Base-by-base conservation (phyloP, 1,140 invertebrate species). In the Drosophila ohnishii region DNA sequence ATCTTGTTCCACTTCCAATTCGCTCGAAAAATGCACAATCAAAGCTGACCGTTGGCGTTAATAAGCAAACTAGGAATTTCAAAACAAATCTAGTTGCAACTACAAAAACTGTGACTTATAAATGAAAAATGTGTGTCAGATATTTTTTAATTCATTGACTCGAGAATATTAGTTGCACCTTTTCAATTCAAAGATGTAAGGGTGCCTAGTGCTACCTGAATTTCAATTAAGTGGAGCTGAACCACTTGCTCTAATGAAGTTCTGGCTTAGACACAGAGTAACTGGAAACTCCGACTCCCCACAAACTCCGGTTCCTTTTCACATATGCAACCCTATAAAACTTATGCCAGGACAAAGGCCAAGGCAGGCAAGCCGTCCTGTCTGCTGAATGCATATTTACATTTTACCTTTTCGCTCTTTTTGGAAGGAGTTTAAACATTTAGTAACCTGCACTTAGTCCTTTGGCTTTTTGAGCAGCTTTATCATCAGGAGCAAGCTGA, bases 41-140 rank as follows among this genome's bases (percentile, higher is more conserved):
- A 87, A 87, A 87, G 83, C 79, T 83, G 83, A 87, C 83, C 84
- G 71, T 75, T 82, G 83, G 75, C 62, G 75, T 75, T 82, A 82
- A 71, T 76, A 87, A 76, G 71, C 65, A 63, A 86, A 79, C 81
- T 73, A 62, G 64, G 74, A 79, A 77, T 70, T 70, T 57, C 37
- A 63, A 64, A 51, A 51, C 63, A 62, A 44, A 74, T 37, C 57
- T 19, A 45, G 25, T 25, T 25, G 22, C 6, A 16, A 35, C 32
- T 14, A 32, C 45, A 37, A 37, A 16, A 55, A 28, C 0, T 28
- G 5, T 28, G 5, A 5, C 25, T 5, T 28, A 1, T 28, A 28
- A 28, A 28, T 28, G 0, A 28, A 28, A n/a, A 48, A 9, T 44
- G 5, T 37, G 4, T 13, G 11, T 37, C 13, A 1, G 4, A 35